Conservation (phyloP, 92 coral and sea anemone species). For the Plumapathes pennacea region DNA sequence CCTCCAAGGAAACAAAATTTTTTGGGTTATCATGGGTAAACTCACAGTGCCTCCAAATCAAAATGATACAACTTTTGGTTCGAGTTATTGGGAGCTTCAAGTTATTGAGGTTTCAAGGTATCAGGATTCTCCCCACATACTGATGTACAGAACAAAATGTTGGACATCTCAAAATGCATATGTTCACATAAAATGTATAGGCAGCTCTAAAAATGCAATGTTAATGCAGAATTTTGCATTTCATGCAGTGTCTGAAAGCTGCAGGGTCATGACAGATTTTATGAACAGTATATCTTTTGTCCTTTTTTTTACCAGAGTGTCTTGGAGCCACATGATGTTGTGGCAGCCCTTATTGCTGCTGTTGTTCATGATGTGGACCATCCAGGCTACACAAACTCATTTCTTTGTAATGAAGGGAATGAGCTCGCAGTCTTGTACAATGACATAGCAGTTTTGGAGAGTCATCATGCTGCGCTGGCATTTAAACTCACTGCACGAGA, state of each 20-base stretch:
- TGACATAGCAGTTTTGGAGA: conserved; percentile 96
- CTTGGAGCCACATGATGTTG: conserved; percentile 93
- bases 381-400: conserved; percentile 99
- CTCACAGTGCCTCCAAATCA: too few species aligned
- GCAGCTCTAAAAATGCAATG: not conserved
- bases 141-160: too few species aligned
- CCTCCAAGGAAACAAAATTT: too few species aligned
- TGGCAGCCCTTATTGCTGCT: conserved; percentile 96
- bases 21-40: too few species aligned
- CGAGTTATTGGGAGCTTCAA: too few species aligned
- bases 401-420: conserved; percentile 93
- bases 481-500: conserved; percentile 91
- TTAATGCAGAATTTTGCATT: not conserved
- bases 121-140: too few species aligned
- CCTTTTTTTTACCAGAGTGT: conserved; percentile 58
- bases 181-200: too few species aligned
- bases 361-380: conserved; percentile 98
- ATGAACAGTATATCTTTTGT: not conserved
- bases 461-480: conserved; percentile 97
- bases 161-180: too few species aligned
- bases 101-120: too few species aligned
- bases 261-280: not conserved
- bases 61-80: too few species aligned
- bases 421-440: conserved; percentile 93
- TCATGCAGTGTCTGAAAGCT: not conserved